Evolutionary conservation across 1,140 invertebrate species (phyloP).

Genomic region (Macrocentrus cingulum): DNA sequence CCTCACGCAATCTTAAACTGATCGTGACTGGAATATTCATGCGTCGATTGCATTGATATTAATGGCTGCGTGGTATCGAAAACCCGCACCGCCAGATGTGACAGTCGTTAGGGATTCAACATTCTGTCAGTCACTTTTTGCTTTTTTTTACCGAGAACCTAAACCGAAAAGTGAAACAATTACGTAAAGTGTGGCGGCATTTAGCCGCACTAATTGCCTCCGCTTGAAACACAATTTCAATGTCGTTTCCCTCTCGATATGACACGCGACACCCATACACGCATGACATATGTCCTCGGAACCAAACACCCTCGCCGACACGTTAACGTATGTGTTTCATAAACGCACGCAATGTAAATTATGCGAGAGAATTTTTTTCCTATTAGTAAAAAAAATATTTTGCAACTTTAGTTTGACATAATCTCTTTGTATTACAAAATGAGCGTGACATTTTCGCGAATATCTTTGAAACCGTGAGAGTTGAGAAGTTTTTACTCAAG

Average conservation of each 20-base stretch:
- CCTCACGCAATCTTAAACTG: too few species aligned
- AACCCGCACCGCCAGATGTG: conserved; percentile 18
- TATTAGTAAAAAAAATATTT: too few species aligned
- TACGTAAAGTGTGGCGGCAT: conserved; percentile 48
- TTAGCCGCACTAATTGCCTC: conserved; percentile 47
- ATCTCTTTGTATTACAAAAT: too few species aligned
- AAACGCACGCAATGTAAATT: not conserved
- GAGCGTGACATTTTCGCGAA: too few species aligned
- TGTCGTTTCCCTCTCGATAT: conserved; percentile 23
- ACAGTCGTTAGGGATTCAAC: conserved; percentile 6
- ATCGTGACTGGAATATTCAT: too few species aligned
- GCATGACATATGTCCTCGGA: conserved; percentile 38
- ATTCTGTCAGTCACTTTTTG: conserved; percentile 1
- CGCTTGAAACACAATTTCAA: conserved; percentile 21
- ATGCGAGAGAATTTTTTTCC: not conserved
- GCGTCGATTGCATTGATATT: too few species aligned
- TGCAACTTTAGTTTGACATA: too few species aligned
- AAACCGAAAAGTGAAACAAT: conserved; percentile 39
- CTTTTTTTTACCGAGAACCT: conserved; percentile 5
- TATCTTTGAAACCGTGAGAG: too few species aligned
- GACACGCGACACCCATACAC: conserved; percentile 43
- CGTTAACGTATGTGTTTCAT: not conserved
- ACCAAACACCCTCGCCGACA: not conserved
- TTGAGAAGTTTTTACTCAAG: too few species aligned
- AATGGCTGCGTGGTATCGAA: too few species aligned